Evolutionary conservation across 2,888 invertebrate genomes (phyloP).

Genomic region (Ypsolopha sequella): DNA sequence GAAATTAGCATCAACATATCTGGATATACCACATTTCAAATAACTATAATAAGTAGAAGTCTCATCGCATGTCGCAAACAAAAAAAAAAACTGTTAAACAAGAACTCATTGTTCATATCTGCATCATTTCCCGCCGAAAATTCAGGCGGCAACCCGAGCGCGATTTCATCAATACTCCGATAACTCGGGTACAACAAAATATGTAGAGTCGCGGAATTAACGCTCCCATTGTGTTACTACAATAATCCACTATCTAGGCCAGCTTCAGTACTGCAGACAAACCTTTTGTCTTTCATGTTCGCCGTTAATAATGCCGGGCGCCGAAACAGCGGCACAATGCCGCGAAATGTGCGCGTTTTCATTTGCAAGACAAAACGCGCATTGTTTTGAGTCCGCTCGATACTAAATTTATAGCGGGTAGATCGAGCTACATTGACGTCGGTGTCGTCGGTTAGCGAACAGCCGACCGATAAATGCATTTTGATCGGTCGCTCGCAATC

Average conservation of each 20-base stretch:
- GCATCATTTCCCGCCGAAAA: too few relatives aligned
- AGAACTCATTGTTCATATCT: too few relatives aligned
- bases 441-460: conserved; percentile 63
- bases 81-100: too few relatives aligned
- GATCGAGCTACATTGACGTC: conserved; percentile 60
- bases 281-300: conserved; percentile 72
- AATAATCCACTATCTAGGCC: conserved; percentile 72
- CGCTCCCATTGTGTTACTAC: conserved; percentile 70
- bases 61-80: conserved; percentile 12
- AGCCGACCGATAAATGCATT: conserved; percentile 14
- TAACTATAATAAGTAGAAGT: neutral
- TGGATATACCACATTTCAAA: too few relatives aligned
- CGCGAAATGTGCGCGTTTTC: conserved; percentile 72
- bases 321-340: conserved; percentile 71
- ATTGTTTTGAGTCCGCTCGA: conserved; percentile 70
- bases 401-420: conserved; percentile 68
- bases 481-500: neutral
- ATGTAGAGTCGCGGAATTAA: conserved; percentile 68
- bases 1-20: too few relatives aligned
- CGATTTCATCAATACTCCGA: conserved; percentile 56
- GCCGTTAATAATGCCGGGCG: conserved; percentile 70
- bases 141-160: conserved; percentile 18
- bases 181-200: conserved; percentile 68
- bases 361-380: conserved; percentile 71
- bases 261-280: conserved; percentile 70